Percentiles rank a stretch among this genome's conserved stretches.
phyloP scores from a whole-genome alignment of 1,140 invertebrate genomes.

The Aphidius ervi region DNA sequence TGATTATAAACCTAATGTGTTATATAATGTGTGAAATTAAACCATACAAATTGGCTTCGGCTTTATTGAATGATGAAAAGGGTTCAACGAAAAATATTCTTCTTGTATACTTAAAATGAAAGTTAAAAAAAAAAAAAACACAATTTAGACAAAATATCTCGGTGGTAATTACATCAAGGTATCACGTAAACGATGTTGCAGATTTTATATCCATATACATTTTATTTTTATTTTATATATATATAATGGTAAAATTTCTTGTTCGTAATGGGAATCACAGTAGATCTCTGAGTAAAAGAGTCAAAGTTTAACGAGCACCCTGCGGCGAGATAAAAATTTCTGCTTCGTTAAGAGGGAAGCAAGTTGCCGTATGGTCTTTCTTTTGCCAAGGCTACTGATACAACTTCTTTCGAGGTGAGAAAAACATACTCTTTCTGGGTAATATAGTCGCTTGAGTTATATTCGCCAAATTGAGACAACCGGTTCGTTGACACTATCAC shows the following conservation, averaged over 20 bases:
- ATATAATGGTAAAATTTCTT: constrained; percentile 14
- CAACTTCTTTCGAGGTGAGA: constrained; percentile 17
- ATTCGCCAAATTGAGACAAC: constrained; percentile 19
- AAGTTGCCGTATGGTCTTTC: too few species aligned
- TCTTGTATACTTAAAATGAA: constrained; percentile 11
- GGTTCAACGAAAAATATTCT: constrained; percentile 7
- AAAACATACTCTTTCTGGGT: constrained; percentile 5
- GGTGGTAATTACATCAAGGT: constrained; percentile 12
- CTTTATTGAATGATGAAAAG: constrained; percentile 11
- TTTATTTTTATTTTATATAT: constrained; percentile 2
- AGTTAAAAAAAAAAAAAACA: background rate
- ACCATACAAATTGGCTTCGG: constrained; percentile 20
- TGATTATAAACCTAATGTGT: constrained; percentile 21
- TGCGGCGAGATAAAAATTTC: constrained; percentile 23
- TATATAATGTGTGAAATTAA: constrained; percentile 21
- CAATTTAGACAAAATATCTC: background rate
- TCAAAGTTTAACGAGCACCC: constrained; percentile 24
- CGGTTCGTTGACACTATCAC: constrained; percentile 16
- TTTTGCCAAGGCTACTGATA: too few species aligned
- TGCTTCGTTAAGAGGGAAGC: constrained; percentile 19
- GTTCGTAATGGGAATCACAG: constrained; percentile 18
- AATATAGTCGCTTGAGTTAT: constrained; percentile 6
- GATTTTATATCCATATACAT: background rate
- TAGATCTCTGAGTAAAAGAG: constrained; percentile 7
- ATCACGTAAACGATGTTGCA: constrained; percentile 10